Evolutionary conservation across 2,888 invertebrate species (phyloP).

Genomic region (Aplocera efformata): DNA sequence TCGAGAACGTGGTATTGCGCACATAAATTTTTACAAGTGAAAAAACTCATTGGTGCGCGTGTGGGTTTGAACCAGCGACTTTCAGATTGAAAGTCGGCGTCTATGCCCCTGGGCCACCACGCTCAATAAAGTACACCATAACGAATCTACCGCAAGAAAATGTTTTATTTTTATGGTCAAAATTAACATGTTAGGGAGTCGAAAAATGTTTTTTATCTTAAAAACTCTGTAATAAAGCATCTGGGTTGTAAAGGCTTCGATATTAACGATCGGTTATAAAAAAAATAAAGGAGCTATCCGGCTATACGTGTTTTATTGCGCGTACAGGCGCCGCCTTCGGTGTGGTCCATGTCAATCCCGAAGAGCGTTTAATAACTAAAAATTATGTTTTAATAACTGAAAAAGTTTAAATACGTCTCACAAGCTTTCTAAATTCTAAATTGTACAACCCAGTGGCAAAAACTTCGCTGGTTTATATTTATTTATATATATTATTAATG

Average conservation of each 20-base stretch:
- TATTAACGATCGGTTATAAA: slow-evolving; percentile 73
- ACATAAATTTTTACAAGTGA: too few species aligned
- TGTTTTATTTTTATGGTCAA: slow-evolving; percentile 62
- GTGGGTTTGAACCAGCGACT: too few species aligned
- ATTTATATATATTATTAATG: too few species aligned
- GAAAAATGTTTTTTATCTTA: slow-evolving; percentile 48
- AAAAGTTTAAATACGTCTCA: too few species aligned
- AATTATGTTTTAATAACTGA: too few species aligned
- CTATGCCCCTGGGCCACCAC: too few species aligned
- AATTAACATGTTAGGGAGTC: slow-evolving; percentile 72
- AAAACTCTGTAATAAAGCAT: slow-evolving; percentile 65
- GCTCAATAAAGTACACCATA: slow-evolving; percentile 21
- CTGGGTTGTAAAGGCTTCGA: slow-evolving; percentile 65
- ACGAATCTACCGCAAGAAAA: slow-evolving; percentile 30
- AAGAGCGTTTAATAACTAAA: slow-evolving; percentile 5
- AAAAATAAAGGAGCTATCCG: slow-evolving; percentile 64
- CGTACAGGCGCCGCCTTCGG: slow-evolving; percentile 58
- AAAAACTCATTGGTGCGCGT: too few species aligned
- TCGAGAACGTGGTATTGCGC: too few species aligned
- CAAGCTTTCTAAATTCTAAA: too few species aligned
- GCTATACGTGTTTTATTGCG: slow-evolving; percentile 64
- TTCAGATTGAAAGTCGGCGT: too few species aligned
- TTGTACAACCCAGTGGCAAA: too few species aligned
- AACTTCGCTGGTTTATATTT: too few species aligned
- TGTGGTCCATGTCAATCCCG: slow-evolving; percentile 19